These are phyloP conservation scores for Thecophora atra DNA, from an alignment of 2,888 invertebrate species.

Conservation along the genomic window DNA sequence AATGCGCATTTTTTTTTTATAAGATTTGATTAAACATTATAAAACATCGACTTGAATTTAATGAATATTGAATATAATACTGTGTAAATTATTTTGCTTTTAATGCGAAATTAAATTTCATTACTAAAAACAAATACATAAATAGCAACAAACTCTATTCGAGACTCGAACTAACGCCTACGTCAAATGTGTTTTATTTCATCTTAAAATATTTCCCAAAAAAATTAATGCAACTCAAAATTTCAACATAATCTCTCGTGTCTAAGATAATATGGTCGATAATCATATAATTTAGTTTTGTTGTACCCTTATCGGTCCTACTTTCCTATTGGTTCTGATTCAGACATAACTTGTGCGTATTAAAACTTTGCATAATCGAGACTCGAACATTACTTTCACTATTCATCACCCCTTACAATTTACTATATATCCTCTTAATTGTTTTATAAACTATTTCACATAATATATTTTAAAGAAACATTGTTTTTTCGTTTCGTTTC, in stretches of 20 bases:
- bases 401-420: constrained; percentile 5
- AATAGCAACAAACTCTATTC: not conserved
- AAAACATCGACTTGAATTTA: not conserved
- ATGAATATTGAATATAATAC: not conserved
- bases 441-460: not conserved
- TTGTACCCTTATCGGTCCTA: too few species aligned
- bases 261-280: not conserved
- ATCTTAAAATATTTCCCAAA: not conserved
- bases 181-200: not conserved
- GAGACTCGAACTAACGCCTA: not conserved
- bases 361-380: constrained; percentile 42
- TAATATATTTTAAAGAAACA: not conserved
- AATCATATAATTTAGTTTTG: not conserved
- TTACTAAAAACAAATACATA: not conserved
- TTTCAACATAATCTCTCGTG: not conserved
- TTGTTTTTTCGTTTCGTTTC: constrained; percentile 16
- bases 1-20: not conserved
- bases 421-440: not conserved
- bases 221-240: not conserved
- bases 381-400: constrained; percentile 20
- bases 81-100: not conserved
- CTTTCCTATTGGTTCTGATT: not conserved
- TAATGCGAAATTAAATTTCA: not conserved
- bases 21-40: not conserved
- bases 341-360: not conserved